Base-by-base conservation (phyloP, 2,888 invertebrate species). In the Chymomyza fuscimana region DNA sequence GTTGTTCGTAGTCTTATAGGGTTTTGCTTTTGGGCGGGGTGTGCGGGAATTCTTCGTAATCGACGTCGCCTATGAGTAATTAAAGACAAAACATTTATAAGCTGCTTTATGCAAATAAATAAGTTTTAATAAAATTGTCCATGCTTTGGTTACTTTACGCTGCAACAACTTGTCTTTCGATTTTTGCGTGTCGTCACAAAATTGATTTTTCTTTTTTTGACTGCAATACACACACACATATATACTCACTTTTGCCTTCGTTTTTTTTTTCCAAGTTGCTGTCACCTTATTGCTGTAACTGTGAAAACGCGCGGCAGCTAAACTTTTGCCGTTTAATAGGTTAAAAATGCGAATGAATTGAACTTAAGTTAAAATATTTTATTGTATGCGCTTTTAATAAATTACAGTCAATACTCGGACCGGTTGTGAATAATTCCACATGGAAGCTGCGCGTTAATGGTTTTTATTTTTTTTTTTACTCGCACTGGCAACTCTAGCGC, bases 41-140 rank as follows among this genome's bases (percentile, higher is more conserved):
- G 74, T 81, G 77, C 69, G 76, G 72, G 74, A 72, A 70, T 76
- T 82, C 81, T 81, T 83, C 77, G 80, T 78, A 85, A 86, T 86
- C 80, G 72, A 70, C 76, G 63, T 81, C 65, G 69, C 76, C 61
- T 52, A 63, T 64, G 70, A 72, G 72, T 79, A 77, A 69, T 73
- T 76, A 69, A 67, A 73, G 79, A 67, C 72, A 74, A 77, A 12
- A 25, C 1, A 29, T 78, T 69, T 63, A 66, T 62, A 64, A 65
- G 63, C 67, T 79, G 73, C 80, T 84, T 71, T 46, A 12, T 12
- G 52, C 52, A 65, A 73, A 70, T 5, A 58, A 62, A 65, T 29
- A 51, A 50, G 54, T 52, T 58, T 46, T 52, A 59, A 63, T 10
- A 61, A 51, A 40, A 4, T 15, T 4, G 2, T 46, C 4, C 5